These are phyloP conservation scores for Platyrinchus mystaceus DNA, from an alignment of 2,797 vertebrate species.

Conservation along the genomic window DNA sequence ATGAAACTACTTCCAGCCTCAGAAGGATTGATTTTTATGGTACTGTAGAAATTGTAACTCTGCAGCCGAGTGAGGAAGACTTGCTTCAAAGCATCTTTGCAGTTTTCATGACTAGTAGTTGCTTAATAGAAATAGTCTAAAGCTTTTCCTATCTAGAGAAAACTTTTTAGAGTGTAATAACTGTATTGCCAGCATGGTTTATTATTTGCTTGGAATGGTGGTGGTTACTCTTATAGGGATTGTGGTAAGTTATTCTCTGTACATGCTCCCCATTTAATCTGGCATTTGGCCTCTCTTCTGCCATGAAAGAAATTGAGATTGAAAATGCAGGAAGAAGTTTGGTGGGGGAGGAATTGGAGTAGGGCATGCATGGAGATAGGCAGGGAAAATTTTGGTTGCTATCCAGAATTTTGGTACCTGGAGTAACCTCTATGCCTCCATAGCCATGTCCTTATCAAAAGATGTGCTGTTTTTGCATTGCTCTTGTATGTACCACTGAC, in stretches of 20 bases:
- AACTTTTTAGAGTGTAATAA: background rate
- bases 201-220: background rate
- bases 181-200: background rate
- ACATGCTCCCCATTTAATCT: background rate
- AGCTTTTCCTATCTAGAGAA: background rate
- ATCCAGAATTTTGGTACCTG: background rate
- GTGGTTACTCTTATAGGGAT: background rate
- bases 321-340: background rate
- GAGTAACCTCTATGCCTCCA: background rate
- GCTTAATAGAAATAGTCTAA: background rate
- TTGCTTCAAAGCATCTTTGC: background rate
- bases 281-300: background rate
- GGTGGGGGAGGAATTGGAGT: background rate
- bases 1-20: background rate
- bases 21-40: background rate
- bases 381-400: background rate
- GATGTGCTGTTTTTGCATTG: background rate
- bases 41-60: background rate
- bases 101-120: background rate
- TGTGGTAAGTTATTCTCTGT: background rate
- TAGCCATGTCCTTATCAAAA: background rate
- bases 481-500: background rate
- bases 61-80: background rate
- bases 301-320: background rate
- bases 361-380: background rate